These are phyloP conservation scores for Oconnorella tubifera DNA, from an alignment of 2,888 invertebrate genomes.

Conservation along the genomic window DNA sequence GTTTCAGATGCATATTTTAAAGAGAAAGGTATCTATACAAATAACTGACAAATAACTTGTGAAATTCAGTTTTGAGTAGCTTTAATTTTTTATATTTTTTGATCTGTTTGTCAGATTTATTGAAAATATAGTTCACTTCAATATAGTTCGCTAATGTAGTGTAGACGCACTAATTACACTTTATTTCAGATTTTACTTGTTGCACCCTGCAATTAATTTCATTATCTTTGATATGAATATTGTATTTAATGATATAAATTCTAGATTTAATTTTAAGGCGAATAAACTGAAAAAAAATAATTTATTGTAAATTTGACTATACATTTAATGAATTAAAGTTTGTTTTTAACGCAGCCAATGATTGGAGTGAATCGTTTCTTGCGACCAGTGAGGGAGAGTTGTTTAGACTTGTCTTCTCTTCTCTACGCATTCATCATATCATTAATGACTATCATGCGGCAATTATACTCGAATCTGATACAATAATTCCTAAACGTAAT, in stretches of 20 bases:
- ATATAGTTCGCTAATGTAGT: no score
- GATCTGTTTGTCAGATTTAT: no score
- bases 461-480: conserved; percentile 66
- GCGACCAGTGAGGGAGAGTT: background rate
- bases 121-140: no score
- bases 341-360: background rate
- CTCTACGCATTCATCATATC: conserved; percentile 67
- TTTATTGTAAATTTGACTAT: background rate
- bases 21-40: conserved; percentile 1
- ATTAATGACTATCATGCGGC: conserved; percentile 69
- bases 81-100: no score
- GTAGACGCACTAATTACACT: no score
- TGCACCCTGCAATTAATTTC: no score
- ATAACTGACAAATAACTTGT: no score
- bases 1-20: conserved; percentile 57
- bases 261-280: background rate
- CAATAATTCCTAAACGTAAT: conserved; percentile 65
- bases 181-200: no score
- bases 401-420: conserved; percentile 30
- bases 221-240: background rate
- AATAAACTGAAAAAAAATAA: background rate
- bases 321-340: background rate
- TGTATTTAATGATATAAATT: background rate
- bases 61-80: no score
- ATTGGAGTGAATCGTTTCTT: conserved; percentile 5